These are phyloP conservation scores for Corapipo altera DNA, from an alignment of 2,113 vertebrate species.

Conservation along the genomic window DNA sequence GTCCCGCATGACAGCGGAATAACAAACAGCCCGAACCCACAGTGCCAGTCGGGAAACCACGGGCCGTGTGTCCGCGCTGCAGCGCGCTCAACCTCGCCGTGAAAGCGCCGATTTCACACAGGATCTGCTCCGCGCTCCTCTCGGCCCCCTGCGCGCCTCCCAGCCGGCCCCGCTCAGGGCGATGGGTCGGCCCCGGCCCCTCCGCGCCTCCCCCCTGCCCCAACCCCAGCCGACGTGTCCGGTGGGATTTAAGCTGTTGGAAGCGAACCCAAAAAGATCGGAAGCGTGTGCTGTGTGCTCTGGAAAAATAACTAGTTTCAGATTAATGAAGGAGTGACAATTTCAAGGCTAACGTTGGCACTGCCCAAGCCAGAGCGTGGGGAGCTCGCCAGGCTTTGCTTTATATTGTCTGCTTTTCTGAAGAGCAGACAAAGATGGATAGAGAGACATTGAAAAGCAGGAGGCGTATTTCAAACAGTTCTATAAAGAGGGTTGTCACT, in stretches of 20 bases:
- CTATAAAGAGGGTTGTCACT: constrained; percentile 81
- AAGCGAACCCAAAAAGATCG: constrained; percentile 54
- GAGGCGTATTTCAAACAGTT: constrained; percentile 80
- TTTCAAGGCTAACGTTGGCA: constrained; percentile 82
- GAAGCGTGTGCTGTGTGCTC: constrained; percentile 73
- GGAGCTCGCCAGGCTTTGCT: constrained; percentile 79
- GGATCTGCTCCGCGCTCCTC: background rate
- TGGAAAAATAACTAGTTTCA: constrained; percentile 73
- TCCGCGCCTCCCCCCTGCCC: background rate
- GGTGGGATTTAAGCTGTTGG: constrained; percentile 17
- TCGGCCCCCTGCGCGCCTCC: background rate
- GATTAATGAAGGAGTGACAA: constrained; percentile 83
- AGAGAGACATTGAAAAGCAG: constrained; percentile 82
- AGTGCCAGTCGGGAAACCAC: background rate
- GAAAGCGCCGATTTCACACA: constrained; percentile 49
- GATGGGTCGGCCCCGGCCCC: background rate
- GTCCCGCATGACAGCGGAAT: background rate
- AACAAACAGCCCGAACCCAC: background rate
- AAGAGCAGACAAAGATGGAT: constrained; percentile 85
- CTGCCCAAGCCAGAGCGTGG: constrained; percentile 78
- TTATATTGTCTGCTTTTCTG: constrained; percentile 81
- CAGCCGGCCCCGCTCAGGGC: background rate
- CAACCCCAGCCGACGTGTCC: background rate
- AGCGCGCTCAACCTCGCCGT: background rate
- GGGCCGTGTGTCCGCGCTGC: background rate